Percentiles rank a stretch among this genome's conserved stretches.
Conservation (phyloP, 2,888 invertebrate genomes). For the Platycheirus albimanus region DNA sequence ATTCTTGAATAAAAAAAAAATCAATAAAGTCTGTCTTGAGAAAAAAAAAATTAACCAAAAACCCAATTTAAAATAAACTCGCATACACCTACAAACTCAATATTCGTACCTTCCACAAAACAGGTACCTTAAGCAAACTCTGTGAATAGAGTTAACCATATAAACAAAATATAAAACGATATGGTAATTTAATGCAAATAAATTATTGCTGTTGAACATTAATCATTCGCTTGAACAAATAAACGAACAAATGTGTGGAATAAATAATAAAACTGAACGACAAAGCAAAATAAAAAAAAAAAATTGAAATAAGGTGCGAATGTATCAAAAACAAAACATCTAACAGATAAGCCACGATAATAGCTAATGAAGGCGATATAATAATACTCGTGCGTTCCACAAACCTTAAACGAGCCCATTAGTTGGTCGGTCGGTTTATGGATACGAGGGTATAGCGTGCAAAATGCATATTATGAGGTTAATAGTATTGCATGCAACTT, state of each 20-base stretch:
- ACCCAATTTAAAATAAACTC: constrained; percentile 29
- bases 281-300: no score
- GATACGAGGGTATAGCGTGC: constrained; percentile 67
- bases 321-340: constrained; percentile 67
- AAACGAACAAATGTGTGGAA: constrained; percentile 65
- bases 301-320: constrained; percentile 62
- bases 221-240: constrained; percentile 72
- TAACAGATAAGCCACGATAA: constrained; percentile 60
- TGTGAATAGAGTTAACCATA: not conserved
- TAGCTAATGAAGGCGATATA: constrained; percentile 15
- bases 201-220: constrained; percentile 79
- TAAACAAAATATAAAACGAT: constrained; percentile 49
- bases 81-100: constrained; percentile 21
- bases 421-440: constrained; percentile 47
- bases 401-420: constrained; percentile 60
- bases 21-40: constrained; percentile 41
- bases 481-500: constrained; percentile 62
- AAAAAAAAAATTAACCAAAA: constrained; percentile 51
- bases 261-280: no score
- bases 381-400: constrained; percentile 52
- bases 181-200: constrained; percentile 80
- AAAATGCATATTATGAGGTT: constrained; percentile 69
- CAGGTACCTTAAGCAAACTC: constrained; percentile 7
- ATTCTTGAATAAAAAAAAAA: constrained; percentile 39
- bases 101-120: constrained; percentile 9